phyloP scores from a whole-genome alignment of 2,888 invertebrate genomes.

The Mythimna ferrago region DNA sequence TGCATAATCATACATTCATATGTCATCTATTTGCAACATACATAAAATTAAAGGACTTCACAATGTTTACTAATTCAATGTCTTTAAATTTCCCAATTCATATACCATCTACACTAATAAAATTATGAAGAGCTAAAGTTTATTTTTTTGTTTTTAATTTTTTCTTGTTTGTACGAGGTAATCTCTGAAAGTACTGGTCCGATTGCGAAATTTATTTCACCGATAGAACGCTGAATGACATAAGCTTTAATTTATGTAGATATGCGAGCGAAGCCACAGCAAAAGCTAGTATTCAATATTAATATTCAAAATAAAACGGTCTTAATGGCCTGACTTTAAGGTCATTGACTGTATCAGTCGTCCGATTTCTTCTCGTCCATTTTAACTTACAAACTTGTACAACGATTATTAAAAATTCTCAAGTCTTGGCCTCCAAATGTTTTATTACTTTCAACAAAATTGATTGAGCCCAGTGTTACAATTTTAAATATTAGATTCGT shows the following conservation, averaged over 20 bases:
- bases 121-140: too few relatives aligned
- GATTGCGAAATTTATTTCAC: too few relatives aligned
- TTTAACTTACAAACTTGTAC: conserved; percentile 41
- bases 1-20: too few relatives aligned
- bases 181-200: too few relatives aligned
- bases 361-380: conserved; percentile 24
- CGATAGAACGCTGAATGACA: too few relatives aligned
- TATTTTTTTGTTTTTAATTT: too few relatives aligned
- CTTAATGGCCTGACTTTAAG: not conserved
- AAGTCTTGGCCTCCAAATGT: conserved; percentile 15
- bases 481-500: conserved; percentile 15
- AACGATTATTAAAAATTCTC: conserved; percentile 41
- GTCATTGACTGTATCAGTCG: not conserved
- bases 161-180: too few relatives aligned
- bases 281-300: not conserved
- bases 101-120: not conserved
- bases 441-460: conserved; percentile 45
- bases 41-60: not conserved
- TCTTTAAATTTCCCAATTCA: too few relatives aligned
- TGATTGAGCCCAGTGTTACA: conserved; percentile 19
- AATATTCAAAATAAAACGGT: too few relatives aligned
- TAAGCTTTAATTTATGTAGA: too few relatives aligned
- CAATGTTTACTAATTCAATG: not conserved
- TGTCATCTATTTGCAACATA: not conserved
- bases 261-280: too few relatives aligned